phyloP scores from a whole-genome alignment of 1,140 invertebrate species.

The Neodiprion lecontei region DNA sequence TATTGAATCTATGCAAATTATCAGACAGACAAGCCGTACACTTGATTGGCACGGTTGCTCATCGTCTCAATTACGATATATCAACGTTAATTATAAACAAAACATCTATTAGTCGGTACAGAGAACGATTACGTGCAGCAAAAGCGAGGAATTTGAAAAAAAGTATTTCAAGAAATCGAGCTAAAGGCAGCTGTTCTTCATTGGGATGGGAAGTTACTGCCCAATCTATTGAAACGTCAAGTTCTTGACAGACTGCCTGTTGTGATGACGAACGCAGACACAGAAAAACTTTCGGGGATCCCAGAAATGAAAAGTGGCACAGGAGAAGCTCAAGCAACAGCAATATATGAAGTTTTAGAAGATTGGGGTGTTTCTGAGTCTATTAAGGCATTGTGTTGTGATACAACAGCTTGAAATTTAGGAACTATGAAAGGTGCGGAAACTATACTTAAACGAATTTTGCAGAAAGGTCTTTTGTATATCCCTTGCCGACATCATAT shows the following conservation, averaged over 20 bases:
- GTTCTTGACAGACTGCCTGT: constrained; percentile 22
- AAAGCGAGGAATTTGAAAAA: no score
- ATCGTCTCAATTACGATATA: no score
- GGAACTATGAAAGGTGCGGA: constrained; percentile 34
- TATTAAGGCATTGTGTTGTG: constrained; percentile 39
- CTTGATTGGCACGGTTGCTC: no score
- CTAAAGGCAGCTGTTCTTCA: constrained; percentile 8
- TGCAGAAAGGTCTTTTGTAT: constrained; percentile 35
- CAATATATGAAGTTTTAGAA: constrained; percentile 31
- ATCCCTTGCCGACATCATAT: constrained; percentile 41
- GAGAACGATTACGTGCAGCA: no score
- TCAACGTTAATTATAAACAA: no score
- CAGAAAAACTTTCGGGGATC: constrained; percentile 38
- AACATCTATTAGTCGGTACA: no score
- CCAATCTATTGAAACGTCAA: constrained; percentile 13
- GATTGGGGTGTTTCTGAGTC: constrained; percentile 32
- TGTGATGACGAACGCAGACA: constrained; percentile 14
- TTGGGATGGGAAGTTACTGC: constrained; percentile 13
- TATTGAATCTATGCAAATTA: no score
- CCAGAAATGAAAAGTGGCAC: constrained; percentile 39
- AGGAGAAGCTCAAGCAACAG: constrained; percentile 35
- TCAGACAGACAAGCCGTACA: no score
- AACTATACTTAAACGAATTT: constrained; percentile 31
- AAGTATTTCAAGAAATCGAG: not conserved
- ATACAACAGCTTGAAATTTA: constrained; percentile 44